Base-by-base conservation (phyloP, 1,140 invertebrate genomes). In the Linepithema humile region DNA sequence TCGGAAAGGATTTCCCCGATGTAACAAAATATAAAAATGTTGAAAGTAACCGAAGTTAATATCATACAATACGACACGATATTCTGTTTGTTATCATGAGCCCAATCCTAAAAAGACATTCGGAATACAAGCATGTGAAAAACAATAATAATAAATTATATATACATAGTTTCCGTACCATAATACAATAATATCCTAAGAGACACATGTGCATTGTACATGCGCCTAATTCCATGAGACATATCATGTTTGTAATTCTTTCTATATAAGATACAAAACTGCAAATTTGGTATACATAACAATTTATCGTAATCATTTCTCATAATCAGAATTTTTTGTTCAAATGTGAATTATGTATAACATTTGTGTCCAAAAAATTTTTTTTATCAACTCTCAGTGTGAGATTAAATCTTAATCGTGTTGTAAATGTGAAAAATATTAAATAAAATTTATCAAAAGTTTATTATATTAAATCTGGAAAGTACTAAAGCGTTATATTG, bases 11-110 rank as follows among this genome's bases (percentile, higher is more conserved):
- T 78, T n/a, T 92, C 90, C 0, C 87, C 90, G 20, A 92, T 87
- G 55, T 89, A 91, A 84, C 91, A 92, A 43, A 91, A 91, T 83
- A 91, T 88, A 40, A 92, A 92, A 55, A 91, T 91, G 72, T 91
- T 91, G 55, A 91, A 90, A 0, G 62, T 82, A 55, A 88, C 87
- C 0, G 90, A 91, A n/a, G 45, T 73, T 48, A 91, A 80, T 67
- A 91, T 4, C 32, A 91, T 88, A 7, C 20, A 84, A 38, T 90
- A 91, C 4, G 82, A 62, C 0, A 77, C 43, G 26, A 87, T 64
- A 26, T 60, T 60, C 26, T 60, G 32, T 35, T 65, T 89, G 1
- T 85, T 77, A 5, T 50, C 77, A 0, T 40, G 2, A 55, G 85
- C 85, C 77, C 85, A 89, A 62, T 89, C 89, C 90, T 89, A 29